Conservation (phyloP, 2,113 vertebrate genomes). For the Salvelinus fontinalis region DNA sequence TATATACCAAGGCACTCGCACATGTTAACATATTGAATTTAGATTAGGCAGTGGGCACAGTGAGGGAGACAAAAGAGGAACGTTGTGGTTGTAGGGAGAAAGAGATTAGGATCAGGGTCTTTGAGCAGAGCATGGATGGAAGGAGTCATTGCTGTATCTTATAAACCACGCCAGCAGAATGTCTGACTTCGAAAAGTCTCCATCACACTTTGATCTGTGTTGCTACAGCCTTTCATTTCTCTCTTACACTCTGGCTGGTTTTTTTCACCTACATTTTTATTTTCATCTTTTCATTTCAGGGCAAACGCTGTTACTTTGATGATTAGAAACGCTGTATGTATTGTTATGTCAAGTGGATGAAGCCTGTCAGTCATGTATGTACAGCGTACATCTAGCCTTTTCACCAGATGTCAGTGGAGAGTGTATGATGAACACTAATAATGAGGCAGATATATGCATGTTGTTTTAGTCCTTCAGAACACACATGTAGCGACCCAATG, state of each 20-base stretch:
- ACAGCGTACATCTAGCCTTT: no score
- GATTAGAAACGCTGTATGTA: background rate
- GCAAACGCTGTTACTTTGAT: background rate
- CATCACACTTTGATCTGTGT: background rate
- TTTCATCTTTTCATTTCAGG: background rate
- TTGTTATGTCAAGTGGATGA: background rate
- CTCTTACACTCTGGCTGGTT: background rate
- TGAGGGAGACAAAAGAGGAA: conserved; percentile 9
- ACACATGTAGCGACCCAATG: no score
- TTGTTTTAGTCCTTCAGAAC: no score
- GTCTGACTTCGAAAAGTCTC: background rate
- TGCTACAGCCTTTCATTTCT: background rate
- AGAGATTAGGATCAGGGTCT: conserved; percentile 36
- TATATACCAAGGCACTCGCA: conserved; percentile 13
- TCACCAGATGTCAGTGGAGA: no score
- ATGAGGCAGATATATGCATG: no score
- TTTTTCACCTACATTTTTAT: background rate
- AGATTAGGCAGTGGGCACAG: conserved; percentile 38
- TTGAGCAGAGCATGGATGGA: background rate
- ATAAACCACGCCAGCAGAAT: background rate
- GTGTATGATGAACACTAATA: no score
- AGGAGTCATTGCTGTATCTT: conserved; percentile 12
- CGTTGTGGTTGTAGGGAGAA: conserved; percentile 12
- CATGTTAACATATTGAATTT: conserved; percentile 57
- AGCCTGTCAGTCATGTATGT: no score